Conservation (phyloP, 1,140 invertebrate genomes). For the Trichonephila clavipes region DNA sequence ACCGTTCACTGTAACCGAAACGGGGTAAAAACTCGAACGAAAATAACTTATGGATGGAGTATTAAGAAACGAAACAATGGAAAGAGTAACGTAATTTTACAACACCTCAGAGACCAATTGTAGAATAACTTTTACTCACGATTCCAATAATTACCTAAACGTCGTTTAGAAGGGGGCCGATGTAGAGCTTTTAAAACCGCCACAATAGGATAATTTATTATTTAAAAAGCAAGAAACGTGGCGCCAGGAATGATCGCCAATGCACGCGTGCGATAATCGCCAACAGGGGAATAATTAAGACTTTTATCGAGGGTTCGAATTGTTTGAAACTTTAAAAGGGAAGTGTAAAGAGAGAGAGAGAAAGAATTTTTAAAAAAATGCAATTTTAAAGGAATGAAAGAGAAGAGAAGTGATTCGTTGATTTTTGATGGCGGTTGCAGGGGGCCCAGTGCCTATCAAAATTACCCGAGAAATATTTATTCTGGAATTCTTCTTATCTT, state of each 20-base stretch:
- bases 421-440: slow-evolving; percentile 50
- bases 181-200: slow-evolving; percentile 25
- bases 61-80: slow-evolving; percentile 18
- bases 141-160: slow-evolving; percentile 73
- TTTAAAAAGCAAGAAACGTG: slow-evolving; percentile 64
- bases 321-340: slow-evolving; percentile 40
- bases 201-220: slow-evolving; percentile 76
- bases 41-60: slow-evolving; percentile 50
- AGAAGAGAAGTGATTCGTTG: slow-evolving; percentile 36
- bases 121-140: slow-evolving; percentile 71
- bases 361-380: neutral
- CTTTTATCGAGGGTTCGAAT: slow-evolving; percentile 61
- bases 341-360: neutral
- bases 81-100: slow-evolving; percentile 53
- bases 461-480: slow-evolving; percentile 16
- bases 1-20: slow-evolving; percentile 63
- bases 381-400: slow-evolving; percentile 31
- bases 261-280: slow-evolving; percentile 63
- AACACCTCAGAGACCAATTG: slow-evolving; percentile 63
- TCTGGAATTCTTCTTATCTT: slow-evolving; percentile 12
- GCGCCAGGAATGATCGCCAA: slow-evolving; percentile 3
- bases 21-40: slow-evolving; percentile 46
- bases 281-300: slow-evolving; percentile 71
- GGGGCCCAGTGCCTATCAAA: slow-evolving; percentile 3
- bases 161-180: slow-evolving; percentile 39